phyloP scores from a whole-genome alignment of 2,113 vertebrate genomes.

The Phrynosoma blainvillii region DNA sequence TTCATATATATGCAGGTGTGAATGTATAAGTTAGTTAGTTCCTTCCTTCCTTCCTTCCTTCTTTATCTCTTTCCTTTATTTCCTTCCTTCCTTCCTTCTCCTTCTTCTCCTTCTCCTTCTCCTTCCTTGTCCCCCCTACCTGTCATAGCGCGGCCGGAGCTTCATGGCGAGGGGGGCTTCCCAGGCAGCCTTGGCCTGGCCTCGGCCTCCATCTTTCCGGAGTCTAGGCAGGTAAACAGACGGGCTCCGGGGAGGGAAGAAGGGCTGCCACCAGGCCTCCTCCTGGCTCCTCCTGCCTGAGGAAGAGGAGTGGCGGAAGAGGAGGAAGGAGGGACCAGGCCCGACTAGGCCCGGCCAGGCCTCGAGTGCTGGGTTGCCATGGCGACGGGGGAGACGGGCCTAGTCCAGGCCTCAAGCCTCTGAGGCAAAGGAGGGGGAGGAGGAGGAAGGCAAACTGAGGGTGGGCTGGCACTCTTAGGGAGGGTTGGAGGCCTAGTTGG shows the following conservation, averaged over 20 bases:
- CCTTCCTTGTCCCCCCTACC: constrained; percentile 55
- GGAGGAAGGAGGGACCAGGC: not conserved
- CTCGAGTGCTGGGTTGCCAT: not conserved
- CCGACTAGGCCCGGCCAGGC: not conserved
- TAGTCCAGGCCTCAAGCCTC: too few species aligned
- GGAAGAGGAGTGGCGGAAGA: constrained; percentile 13
- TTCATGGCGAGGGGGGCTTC: constrained; percentile 72
- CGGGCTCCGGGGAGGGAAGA: not conserved
- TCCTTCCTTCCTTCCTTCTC: not conserved
- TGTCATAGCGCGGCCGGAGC: constrained; percentile 79
- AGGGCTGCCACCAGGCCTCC: not conserved
- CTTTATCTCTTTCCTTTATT: too few species aligned
- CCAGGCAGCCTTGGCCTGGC: not conserved
- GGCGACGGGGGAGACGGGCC: not conserved
- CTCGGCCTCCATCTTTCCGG: constrained; percentile 21
- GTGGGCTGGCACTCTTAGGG: too few species aligned
- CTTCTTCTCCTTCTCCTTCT: accelerated
- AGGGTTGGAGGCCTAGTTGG: not conserved
- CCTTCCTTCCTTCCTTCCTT: not conserved
- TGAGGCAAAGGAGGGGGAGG: too few species aligned
- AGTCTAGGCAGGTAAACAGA: not conserved
- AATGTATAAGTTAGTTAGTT: too few species aligned
- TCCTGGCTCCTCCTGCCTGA: not conserved
- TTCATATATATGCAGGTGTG: too few species aligned
- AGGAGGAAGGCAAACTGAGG: too few species aligned